Evolutionary conservation across 1,140 invertebrate genomes (phyloP).

Genomic region (Cherax destructor): DNA sequence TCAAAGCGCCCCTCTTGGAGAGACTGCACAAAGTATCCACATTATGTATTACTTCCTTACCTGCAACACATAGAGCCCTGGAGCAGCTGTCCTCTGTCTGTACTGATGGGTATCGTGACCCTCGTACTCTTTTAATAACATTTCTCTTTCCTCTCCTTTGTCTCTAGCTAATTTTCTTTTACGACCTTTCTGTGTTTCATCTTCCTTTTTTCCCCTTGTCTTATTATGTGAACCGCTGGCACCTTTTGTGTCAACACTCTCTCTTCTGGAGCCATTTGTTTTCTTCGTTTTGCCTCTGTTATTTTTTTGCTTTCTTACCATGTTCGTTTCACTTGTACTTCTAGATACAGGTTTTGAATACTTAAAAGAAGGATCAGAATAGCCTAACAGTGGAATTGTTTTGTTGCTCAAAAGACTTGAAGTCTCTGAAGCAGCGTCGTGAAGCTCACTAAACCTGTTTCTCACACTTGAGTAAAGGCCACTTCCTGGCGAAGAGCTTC

Average conservation of each 20-base stretch:
- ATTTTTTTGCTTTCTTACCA: not conserved
- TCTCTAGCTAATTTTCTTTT: not conserved
- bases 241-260: not conserved
- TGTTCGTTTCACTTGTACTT: not conserved
- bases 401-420: not conserved
- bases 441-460: not conserved
- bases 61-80: slow-evolving; percentile 44
- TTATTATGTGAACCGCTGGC: no score
- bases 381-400: not conserved
- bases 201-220: not conserved
- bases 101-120: slow-evolving; percentile 17
- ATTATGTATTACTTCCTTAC: not conserved
- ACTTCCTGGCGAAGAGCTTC: not conserved
- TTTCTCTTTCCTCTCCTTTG: not conserved
- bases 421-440: not conserved
- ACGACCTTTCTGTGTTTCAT: not conserved
- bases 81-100: not conserved
- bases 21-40: no score
- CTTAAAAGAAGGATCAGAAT: not conserved
- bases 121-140: slow-evolving; percentile 9
- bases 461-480: not conserved
- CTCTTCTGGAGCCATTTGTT: not conserved
- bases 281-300: not conserved
- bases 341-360: not conserved
- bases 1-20: no score